These are phyloP conservation scores for Metallyticus violacea DNA, from an alignment of 2,888 invertebrate species.

Conservation along the genomic window DNA sequence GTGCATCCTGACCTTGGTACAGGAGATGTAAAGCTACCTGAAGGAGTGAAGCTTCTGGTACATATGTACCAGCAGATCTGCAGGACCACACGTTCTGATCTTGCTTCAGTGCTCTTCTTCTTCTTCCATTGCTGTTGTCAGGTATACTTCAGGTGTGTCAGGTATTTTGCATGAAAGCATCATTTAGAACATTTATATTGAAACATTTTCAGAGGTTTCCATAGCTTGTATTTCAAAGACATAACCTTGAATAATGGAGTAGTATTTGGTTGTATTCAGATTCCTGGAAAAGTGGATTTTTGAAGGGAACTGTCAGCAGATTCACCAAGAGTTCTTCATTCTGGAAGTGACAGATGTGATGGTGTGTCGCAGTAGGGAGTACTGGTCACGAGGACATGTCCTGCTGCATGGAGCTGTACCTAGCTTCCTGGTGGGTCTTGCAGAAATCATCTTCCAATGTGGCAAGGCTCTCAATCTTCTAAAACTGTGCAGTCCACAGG, in stretches of 20 bases:
- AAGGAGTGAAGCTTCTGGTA: slow-evolving; percentile 61
- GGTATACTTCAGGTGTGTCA: slow-evolving; percentile 56
- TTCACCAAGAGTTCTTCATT: slow-evolving; percentile 82
- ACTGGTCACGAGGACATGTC: slow-evolving; percentile 65
- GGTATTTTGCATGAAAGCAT: background rate
- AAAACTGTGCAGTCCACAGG: slow-evolving; percentile 66
- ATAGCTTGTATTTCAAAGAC: too few species aligned
- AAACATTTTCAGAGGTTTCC: too few species aligned
- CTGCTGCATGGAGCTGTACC: slow-evolving; percentile 56
- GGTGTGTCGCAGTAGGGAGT: slow-evolving; percentile 59
- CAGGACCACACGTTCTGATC: slow-evolving; percentile 54
- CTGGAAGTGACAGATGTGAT: slow-evolving; percentile 63
- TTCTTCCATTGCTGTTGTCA: slow-evolving; percentile 55
- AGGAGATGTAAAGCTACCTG: slow-evolving; percentile 28
- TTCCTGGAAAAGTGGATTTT: slow-evolving; percentile 82
- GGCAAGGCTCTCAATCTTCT: slow-evolving; percentile 72
- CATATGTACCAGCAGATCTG: slow-evolving; percentile 63
- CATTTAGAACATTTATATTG: too few species aligned
- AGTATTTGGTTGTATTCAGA: slow-evolving; percentile 47
- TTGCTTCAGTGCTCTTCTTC: slow-evolving; percentile 57
- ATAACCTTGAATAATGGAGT: too few species aligned
- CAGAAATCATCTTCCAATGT: slow-evolving; percentile 65
- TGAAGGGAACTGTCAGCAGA: slow-evolving; percentile 77
- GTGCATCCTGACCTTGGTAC: slow-evolving; percentile 34
- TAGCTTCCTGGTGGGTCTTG: slow-evolving; percentile 62